Evolutionary conservation across 1,140 invertebrate genomes (phyloP).

Genomic region (Archegozetes longisetosus): DNA sequence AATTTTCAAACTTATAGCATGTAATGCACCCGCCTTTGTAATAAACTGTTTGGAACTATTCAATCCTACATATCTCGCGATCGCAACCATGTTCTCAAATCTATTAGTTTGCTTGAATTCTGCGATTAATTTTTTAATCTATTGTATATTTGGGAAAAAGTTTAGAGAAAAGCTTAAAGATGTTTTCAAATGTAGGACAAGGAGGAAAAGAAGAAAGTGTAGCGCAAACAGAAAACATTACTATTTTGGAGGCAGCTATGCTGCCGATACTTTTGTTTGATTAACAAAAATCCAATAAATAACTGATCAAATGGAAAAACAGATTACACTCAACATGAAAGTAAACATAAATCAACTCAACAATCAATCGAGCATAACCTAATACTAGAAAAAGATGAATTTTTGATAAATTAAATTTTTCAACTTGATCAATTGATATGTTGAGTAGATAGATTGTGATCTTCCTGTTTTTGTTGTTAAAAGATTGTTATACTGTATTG

Average conservation of each 20-base stretch:
- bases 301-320: too few species aligned
- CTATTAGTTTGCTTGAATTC: conserved; percentile 91
- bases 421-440: too few species aligned
- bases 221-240: neutral
- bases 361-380: too few species aligned
- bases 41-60: conserved; percentile 64
- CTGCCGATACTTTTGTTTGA: neutral
- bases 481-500: too few species aligned
- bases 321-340: too few species aligned
- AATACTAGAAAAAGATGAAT: too few species aligned
- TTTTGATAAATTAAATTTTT: too few species aligned
- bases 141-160: conserved; percentile 91
- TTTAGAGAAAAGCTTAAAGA: conserved; percentile 43
- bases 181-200: neutral
- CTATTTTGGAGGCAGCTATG: neutral
- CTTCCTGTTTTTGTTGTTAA: too few species aligned
- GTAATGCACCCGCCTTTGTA: conserved; percentile 74
- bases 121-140: conserved; percentile 91
- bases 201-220: neutral
- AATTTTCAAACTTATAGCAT: conserved; percentile 58
- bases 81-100: conserved; percentile 36
- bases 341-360: too few species aligned
- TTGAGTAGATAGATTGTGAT: too few species aligned
- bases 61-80: conserved; percentile 18
- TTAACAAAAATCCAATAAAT: too few species aligned